A percentile compares a stretch with the other conserved stretches of the same genome.
phyloP scores from a whole-genome alignment of 2,797 vertebrate species.

The Chromis chromis region DNA sequence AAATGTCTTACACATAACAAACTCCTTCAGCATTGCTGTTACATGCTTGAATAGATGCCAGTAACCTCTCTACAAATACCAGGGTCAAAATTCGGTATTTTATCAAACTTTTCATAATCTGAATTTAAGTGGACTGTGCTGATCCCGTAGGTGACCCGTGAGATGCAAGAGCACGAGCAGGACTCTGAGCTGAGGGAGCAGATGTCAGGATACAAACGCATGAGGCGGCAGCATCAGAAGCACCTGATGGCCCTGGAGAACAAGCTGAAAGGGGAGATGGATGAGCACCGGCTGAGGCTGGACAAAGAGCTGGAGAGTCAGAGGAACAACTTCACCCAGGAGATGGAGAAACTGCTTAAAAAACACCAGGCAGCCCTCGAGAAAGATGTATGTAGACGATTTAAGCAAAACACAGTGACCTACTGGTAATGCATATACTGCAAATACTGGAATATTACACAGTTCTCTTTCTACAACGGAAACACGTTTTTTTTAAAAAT shows the following conservation, averaged over 20 bases:
- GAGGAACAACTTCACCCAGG: slow-evolving; percentile 94
- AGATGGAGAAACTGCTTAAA: slow-evolving; percentile 98
- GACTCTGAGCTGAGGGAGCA: slow-evolving; percentile 98
- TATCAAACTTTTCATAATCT: background rate
- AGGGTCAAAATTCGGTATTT: background rate
- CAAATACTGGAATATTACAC: background rate
- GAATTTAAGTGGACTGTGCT: background rate
- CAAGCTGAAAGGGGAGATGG: slow-evolving; percentile 98
- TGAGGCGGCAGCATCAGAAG: slow-evolving; percentile 98
- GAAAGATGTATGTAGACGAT: slow-evolving; percentile 89
- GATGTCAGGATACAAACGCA: slow-evolving; percentile 99
- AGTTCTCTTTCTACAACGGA: background rate
- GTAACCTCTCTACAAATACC: background rate
- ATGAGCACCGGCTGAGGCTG: slow-evolving; percentile 95
- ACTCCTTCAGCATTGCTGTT: too few species aligned
- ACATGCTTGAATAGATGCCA: background rate
- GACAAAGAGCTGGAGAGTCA: slow-evolving; percentile 99
- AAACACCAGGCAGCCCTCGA: slow-evolving; percentile 97
- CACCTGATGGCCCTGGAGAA: slow-evolving; percentile 98
- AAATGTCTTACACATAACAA: background rate
- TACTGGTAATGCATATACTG: background rate
- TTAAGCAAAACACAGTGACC: background rate
- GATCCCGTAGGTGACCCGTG: slow-evolving; percentile 91
- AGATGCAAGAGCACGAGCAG: slow-evolving; percentile 99
- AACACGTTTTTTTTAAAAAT: background rate